Base-by-base conservation (phyloP, 2,797 vertebrate genomes). In the Rhinatrema bivittatum region DNA sequence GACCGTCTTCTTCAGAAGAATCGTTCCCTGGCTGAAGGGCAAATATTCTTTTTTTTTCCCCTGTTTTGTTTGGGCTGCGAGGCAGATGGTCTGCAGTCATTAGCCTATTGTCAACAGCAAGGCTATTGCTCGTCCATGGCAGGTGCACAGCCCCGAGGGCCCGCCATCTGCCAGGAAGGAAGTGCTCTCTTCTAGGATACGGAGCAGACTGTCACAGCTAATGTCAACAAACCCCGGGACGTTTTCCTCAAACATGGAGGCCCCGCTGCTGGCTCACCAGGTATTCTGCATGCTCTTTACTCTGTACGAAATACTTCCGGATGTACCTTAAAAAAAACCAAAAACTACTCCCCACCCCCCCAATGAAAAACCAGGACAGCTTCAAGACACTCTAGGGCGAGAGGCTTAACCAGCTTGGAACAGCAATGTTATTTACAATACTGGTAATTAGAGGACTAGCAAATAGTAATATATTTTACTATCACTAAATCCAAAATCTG, bases 11-110 rank as follows among this genome's bases (percentile, higher is more conserved):
- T 21, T 27, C 10, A 35, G 33, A 38, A 51, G 50, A 38, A 49
- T 50, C 33, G 42, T 38, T 40, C 19, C 8, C 32, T 48, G 0
- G 1, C 16, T 32, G 39, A 49, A 68, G 53, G 45, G 60, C 50
- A 59, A 60, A 53, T 47, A 50, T 8, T 46, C 30, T 39, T 39
- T 42, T n/a, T n/a, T n/a, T n/a, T n/a, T n/a, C n/a, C n/a, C 18
- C 53, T 39, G 20, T 53, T 70, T 41, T 63, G 76, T 71, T 70
- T 60, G 62, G 67, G 69, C 76, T 74, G 23, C 20, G 39, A 63
- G 51, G 83, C 88, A 88, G 83, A 87, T 85, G 78, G 80, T 59
- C 76, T 74, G 81, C 75, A 67, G 78, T 85, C 86, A 90, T 87
- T 84, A 82, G 79, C 69, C 78, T 83, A 84, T 87, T 85, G 82